Base-by-base conservation (phyloP, 2,888 invertebrate genomes). In the Apodemia arnacis region DNA sequence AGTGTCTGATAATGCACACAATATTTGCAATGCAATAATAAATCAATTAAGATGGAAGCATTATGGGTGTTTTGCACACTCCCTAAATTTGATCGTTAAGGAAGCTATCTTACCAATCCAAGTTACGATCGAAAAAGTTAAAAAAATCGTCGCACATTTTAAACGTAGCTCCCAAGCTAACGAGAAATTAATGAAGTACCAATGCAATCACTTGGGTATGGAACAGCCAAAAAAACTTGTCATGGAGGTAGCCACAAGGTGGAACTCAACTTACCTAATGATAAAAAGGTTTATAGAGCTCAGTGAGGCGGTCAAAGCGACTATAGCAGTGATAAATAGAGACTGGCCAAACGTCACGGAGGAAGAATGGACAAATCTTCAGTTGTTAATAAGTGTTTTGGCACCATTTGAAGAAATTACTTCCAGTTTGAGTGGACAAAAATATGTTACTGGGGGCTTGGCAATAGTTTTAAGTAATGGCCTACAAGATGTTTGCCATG, bases 1-100 rank as follows among this genome's bases (percentile, higher is more conserved):
- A 2, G 86, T 95, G 0, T 91, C 86, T 8, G 94, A 95, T 72
- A 95, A 95, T 87, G 94, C 93, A 0, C 38, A 92, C 4, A 94
- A 95, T 79, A 88, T 95, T 5, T 84, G 87, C 0, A 92, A 89
- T 70, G 94, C 93, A 8, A 13, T 27, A 18, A n/a, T 59, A 21
- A 18, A 59, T 8, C 18, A 59, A 59, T 59, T 59, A 54, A 13
- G 15, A 54, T 54, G 54, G 54, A 54, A 54, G 54, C 54, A 54
- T 54, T 54, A 54, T 54, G 54, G 54, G 10, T 59, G 59, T 59
- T n/a, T 59, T 21, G 59, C 59, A 59, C 59, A 59, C n/a, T n/a
- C 59, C 6, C 59, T 59, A 18, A 59, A 59, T 59, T 59, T 59
- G 59, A 59, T 59, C 6, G 18, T 21, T 18, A 59, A 59, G 18